Evolutionary conservation across 2,113 vertebrate species (phyloP).

Genomic region (Casuarius casuarius): DNA sequence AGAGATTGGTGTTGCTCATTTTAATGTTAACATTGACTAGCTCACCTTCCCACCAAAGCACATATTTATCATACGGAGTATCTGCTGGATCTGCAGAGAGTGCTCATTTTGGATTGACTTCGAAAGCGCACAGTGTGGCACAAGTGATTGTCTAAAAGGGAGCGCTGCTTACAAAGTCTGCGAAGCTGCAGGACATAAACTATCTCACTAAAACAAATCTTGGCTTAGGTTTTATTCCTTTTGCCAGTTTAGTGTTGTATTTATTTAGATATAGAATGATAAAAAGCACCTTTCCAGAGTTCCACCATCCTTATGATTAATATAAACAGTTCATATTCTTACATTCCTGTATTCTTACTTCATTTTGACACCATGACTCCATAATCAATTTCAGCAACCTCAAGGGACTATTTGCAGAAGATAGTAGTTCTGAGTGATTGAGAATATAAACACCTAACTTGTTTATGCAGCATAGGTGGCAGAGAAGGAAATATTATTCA

Average conservation of each 20-base stretch:
- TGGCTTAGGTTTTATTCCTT: background rate
- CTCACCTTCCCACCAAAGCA: background rate
- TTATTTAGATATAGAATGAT: conserved; percentile 17
- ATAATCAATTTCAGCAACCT: conserved; percentile 1
- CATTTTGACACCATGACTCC: conserved; percentile 1
- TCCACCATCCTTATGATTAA: background rate
- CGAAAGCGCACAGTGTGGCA: background rate
- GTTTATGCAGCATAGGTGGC: conserved; percentile 1
- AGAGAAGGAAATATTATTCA: background rate
- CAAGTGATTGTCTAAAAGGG: background rate
- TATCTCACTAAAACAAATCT: background rate
- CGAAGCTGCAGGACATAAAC: background rate
- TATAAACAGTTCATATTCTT: background rate
- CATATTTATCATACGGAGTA: background rate
- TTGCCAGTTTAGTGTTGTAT: background rate
- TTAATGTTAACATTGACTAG: background rate
- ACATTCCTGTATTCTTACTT: background rate
- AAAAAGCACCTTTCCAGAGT: background rate
- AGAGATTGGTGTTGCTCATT: background rate
- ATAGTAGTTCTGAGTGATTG: background rate
- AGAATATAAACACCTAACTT: conserved; percentile 6
- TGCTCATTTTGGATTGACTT: background rate
- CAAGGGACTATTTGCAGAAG: conserved; percentile 18
- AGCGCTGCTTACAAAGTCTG: background rate
- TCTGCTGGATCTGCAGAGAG: background rate